phyloP scores from a whole-genome alignment of 2,113 vertebrate genomes.

The Sceloporus undulatus region DNA sequence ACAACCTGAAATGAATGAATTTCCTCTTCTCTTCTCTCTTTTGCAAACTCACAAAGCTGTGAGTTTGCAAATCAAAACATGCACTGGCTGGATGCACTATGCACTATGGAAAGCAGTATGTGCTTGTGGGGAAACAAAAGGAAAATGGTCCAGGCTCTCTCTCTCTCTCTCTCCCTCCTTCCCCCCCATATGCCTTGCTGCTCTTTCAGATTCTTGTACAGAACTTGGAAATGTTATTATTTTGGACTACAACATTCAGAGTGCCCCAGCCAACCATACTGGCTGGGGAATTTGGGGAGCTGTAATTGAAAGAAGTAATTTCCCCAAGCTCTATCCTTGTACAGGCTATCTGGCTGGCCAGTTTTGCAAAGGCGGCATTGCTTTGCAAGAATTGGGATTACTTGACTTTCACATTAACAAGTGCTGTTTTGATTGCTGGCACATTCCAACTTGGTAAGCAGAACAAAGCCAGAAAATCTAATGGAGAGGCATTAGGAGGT shows the following conservation, averaged over 20 bases:
- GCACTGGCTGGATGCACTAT: conserved; percentile 37
- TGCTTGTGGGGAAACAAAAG: conserved; percentile 22
- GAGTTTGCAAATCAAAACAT: not conserved
- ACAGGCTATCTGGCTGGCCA: not conserved
- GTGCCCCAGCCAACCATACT: too few species aligned
- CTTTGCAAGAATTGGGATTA: not conserved
- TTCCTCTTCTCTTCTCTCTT: not conserved
- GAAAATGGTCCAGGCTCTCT: not conserved
- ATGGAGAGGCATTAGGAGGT: conserved; percentile 7
- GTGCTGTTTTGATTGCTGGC: not conserved
- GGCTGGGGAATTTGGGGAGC: too few species aligned
- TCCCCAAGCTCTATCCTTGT: too few species aligned
- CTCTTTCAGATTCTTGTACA: not conserved
- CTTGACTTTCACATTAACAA: conserved; percentile 11
- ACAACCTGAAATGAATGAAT: not conserved
- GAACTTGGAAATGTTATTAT: too few species aligned
- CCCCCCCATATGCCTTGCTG: not conserved
- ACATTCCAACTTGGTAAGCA: not conserved
- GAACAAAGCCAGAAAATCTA: conserved; percentile 16
- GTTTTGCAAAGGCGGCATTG: not conserved
- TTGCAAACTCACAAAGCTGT: not conserved
- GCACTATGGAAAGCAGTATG: not conserved
- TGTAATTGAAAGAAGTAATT: too few species aligned
- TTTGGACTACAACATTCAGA: too few species aligned
- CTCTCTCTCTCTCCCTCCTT: not conserved